Evolutionary conservation across 2,888 invertebrate species (phyloP).

Genomic region (Watsonalla binaria): DNA sequence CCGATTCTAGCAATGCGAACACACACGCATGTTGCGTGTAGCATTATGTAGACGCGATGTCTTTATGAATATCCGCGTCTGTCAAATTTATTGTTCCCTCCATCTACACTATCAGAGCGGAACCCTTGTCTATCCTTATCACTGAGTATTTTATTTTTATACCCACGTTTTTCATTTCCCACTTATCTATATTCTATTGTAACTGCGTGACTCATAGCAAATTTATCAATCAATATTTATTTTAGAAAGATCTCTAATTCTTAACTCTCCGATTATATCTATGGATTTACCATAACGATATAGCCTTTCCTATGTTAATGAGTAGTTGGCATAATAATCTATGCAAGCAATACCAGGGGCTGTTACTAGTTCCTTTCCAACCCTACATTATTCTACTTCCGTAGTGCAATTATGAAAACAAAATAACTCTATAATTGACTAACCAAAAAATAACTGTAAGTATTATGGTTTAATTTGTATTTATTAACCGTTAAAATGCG

Average conservation of each 20-base stretch:
- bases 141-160: conserved; percentile 21
- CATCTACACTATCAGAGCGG: conserved; percentile 40
- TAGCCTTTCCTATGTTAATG: no score
- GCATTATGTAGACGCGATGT: conserved; percentile 12
- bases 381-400: neutral
- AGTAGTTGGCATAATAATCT: neutral
- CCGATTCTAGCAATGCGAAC: conserved; percentile 2
- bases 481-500: conserved; percentile 67
- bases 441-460: conserved; percentile 37
- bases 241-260: conserved; percentile 9
- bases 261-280: no score
- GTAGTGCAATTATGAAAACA: conserved; percentile 10
- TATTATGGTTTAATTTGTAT: conserved; percentile 57
- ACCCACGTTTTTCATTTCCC: neutral
- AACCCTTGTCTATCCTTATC: conserved; percentile 35
- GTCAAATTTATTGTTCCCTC: conserved; percentile 55
- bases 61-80: conserved; percentile 54
- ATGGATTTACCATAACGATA: no score
- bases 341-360: no score
- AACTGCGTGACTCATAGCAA: neutral
- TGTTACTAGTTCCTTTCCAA: neutral
- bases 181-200: neutral
- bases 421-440: conserved; percentile 6
- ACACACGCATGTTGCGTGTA: conserved; percentile 7
- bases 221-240: conserved; percentile 24